A percentile compares a stretch with the other conserved stretches of the same genome.
These are phyloP conservation scores for Atherinosoma microstoma DNA, from an alignment of 2,797 vertebrate species.

Conservation along the genomic window DNA sequence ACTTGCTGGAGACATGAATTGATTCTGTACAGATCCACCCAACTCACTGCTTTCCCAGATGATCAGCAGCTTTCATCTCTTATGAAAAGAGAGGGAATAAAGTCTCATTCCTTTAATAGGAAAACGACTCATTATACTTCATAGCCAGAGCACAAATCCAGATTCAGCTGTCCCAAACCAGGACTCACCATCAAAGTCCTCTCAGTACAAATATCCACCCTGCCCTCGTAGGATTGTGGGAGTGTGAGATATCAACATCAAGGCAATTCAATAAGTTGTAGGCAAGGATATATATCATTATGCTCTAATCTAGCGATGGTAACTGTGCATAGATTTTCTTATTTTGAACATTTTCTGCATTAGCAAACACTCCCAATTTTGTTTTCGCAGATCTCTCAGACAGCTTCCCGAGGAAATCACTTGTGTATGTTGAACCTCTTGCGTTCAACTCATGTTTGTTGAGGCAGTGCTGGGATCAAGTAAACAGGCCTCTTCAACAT, in stretches of 20 bases:
- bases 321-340: neutral
- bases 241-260: neutral
- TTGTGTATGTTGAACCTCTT: neutral
- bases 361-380: neutral
- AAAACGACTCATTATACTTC: slow-evolving; percentile 40
- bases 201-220: neutral
- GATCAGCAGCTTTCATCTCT: slow-evolving; percentile 52
- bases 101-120: slow-evolving; percentile 35
- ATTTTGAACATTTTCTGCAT: neutral
- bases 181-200: slow-evolving; percentile 4
- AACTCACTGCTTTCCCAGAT: slow-evolving; percentile 28
- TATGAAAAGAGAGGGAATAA: slow-evolving; percentile 26
- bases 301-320: neutral
- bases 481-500: neutral
- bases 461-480: neutral
- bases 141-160: slow-evolving; percentile 3
- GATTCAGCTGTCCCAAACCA: slow-evolving; percentile 2
- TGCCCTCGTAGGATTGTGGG: neutral
- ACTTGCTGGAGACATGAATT: slow-evolving; percentile 30
- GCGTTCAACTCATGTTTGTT: neutral
- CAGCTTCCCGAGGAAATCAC: neutral
- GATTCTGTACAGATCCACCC: slow-evolving; percentile 33
- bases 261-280: neutral
- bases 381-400: neutral
- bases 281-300: neutral